Evolutionary conservation across 2,888 invertebrate genomes (phyloP).

Genomic region (Callyntrura sp.): DNA sequence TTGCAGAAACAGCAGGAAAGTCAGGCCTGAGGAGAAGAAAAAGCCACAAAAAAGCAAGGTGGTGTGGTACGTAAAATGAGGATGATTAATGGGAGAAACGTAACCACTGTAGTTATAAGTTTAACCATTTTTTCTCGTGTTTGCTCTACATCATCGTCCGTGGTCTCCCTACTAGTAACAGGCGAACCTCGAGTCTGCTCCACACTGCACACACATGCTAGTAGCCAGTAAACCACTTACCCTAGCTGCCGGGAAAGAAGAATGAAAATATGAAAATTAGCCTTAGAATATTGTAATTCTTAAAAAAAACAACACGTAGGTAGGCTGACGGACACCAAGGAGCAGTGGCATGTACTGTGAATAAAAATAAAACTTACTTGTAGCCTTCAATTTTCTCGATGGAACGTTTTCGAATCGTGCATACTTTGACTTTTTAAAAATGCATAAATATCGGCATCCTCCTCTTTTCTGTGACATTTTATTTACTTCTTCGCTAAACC

Average conservation of each 20-base stretch:
- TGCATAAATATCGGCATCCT: neutral
- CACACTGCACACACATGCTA: neutral
- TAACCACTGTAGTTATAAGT: conserved; percentile 6
- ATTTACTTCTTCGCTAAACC: neutral
- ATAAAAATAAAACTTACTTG: neutral
- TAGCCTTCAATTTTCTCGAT: neutral
- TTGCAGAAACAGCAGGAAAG: neutral
- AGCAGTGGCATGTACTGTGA: neutral
- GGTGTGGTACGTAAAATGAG: neutral
- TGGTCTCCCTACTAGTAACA: neutral
- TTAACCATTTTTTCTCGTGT: neutral
- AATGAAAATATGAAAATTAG: neutral
- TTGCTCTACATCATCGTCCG: neutral
- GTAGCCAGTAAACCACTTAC: neutral
- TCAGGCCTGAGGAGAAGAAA: neutral
- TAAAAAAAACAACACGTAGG: neutral
- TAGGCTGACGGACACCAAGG: neutral
- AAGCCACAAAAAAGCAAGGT: conserved; percentile 25
- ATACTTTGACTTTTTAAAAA: neutral
- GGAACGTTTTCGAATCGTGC: neutral
- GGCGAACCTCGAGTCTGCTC: too few species aligned
- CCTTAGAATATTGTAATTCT: neutral
- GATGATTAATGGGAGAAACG: conserved; percentile 45
- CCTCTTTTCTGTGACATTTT: conserved; percentile 15
- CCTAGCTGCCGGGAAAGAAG: neutral